Conservation (phyloP, 30 jellyfish, hydroid and myxozoan species). For the Hydractinia echinata region DNA sequence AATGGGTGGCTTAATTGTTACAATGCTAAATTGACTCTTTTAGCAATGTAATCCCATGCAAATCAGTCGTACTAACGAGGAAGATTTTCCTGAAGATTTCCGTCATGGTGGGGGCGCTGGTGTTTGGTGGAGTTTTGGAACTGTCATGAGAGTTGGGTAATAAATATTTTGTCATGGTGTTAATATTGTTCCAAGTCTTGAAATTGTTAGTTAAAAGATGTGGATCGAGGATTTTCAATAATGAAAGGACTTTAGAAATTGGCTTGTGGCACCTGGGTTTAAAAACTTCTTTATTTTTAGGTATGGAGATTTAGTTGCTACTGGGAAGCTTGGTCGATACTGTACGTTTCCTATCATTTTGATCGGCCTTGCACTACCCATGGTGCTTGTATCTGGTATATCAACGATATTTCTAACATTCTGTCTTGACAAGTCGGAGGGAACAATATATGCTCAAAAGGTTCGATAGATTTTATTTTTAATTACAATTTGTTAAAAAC, state of each 20-base stretch:
- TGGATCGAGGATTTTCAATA: too few species aligned
- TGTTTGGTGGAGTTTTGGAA: constrained; percentile 12
- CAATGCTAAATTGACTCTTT: not conserved
- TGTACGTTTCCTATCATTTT: not conserved
- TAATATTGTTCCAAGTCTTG: not conserved
- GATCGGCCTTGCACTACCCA: not conserved
- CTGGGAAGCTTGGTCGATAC: not conserved
- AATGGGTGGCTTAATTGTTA: not conserved
- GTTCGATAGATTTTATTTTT: not conserved
- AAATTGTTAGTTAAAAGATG: not conserved
- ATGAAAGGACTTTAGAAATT: too few species aligned
- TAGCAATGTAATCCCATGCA: constrained; percentile 27
- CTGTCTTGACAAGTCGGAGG: not conserved
- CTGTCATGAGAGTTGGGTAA: constrained; percentile 14
- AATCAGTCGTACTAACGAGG: constrained; percentile 11
- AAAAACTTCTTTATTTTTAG: not conserved
- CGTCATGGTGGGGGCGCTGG: constrained; percentile 26
- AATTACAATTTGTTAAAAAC: too few species aligned
- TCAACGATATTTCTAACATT: constrained; percentile 6
- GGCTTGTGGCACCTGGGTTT: not conserved
- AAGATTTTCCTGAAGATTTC: constrained; percentile 4
- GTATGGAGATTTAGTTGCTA: not conserved
- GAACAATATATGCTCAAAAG: not conserved
- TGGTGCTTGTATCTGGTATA: not conserved
- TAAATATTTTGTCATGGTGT: not conserved